These are phyloP conservation scores for Sphyrna mokarran DNA, from an alignment of 2,113 vertebrate species.

Conservation along the genomic window DNA sequence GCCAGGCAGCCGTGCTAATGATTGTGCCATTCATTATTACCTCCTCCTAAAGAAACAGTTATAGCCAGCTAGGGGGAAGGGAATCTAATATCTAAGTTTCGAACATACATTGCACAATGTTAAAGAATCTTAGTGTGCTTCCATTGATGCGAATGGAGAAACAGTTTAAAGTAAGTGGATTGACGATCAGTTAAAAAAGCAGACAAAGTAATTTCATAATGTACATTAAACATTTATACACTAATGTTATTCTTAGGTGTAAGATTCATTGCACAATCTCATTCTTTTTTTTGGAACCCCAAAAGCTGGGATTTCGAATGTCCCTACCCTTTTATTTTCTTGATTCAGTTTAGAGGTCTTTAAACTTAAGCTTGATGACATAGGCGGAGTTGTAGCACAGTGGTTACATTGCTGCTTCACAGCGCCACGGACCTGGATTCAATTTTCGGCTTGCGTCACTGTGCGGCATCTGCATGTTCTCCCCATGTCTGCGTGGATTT, in stretches of 20 bases:
- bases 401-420: too few species aligned
- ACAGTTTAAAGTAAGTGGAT: neutral
- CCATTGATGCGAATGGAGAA: neutral
- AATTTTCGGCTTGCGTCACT: too few species aligned
- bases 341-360: neutral
- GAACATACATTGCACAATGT: neutral
- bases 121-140: neutral
- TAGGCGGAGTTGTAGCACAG: too few species aligned
- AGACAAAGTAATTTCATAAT: neutral
- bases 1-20: too few species aligned
- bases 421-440: too few species aligned
- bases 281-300: neutral
- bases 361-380: neutral
- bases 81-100: neutral
- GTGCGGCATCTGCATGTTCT: too few species aligned
- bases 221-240: neutral
- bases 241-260: neutral
- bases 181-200: neutral
- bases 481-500: too few species aligned
- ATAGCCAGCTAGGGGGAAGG: neutral
- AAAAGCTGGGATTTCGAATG: neutral
- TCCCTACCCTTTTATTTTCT: neutral
- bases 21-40: neutral
- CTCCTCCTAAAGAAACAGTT: neutral
- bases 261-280: neutral